Base-by-base conservation (phyloP, 2,888 invertebrate genomes). In the Strigamia transsilvanica region DNA sequence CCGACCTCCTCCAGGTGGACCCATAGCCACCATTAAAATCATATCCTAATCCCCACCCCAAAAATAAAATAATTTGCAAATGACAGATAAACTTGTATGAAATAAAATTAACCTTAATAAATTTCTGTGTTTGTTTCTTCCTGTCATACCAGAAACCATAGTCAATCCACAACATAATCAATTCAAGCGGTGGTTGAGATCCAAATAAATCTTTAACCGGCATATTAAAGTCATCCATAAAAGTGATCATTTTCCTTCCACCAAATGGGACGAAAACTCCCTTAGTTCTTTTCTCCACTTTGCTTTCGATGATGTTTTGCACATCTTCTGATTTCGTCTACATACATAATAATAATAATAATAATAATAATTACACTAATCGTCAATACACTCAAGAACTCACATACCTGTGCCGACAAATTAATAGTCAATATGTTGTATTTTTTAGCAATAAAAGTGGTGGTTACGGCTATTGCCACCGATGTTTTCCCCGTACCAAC, bases 201-300 rank as follows among this genome's bases (percentile, higher is more conserved):
- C 96, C 96, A 87, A 94, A 96, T 15, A 91, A 91, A 86, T 97
- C 96, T 84, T 94, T 94, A 9, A 93, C 94, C 0, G 96, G 96
- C 95, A 96, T 96, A 89, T 96, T 96, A 86, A 97, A 93, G 87
- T 97, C 96, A 87, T 97, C 97, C 92, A 97, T 91, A 87, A 95
- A 96, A 10, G 93, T 91, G 83, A 96, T 91, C 91, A 97, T 92
- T 84, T 90, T 93, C 89, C 95, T 96, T 87, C 94, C 93, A 84
- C 93, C 94, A 32, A 92, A 89, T 0, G 96, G 96, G 2, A 93
- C 92, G 86, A 92, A 96, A 83, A 93, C 92, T 0, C 93, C 94
- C 87, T 96, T 96, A 0, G 95, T 95, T 80, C 95, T 90, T 89
- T 96, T 96, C 88, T 96, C 96, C 0, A 95, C 91, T n/a, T 94